phyloP scores from a whole-genome alignment of 2,113 vertebrate species.

The Plecotus auritus region DNA sequence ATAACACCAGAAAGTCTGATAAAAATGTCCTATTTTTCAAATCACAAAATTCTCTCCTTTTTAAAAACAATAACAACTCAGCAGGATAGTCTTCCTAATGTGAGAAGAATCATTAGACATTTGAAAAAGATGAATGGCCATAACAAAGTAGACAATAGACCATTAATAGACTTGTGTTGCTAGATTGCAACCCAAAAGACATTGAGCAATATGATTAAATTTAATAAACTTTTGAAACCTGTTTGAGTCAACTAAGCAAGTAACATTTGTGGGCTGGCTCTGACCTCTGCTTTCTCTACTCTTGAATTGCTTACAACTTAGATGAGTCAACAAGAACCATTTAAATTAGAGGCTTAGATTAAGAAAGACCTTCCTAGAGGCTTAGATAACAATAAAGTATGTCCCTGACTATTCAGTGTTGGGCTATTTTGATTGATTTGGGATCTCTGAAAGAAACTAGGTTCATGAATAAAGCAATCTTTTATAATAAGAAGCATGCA shows the following conservation, averaged over 20 bases:
- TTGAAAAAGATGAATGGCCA: neutral
- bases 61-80: neutral
- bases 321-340: neutral
- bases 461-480: neutral
- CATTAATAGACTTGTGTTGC: neutral
- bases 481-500: neutral
- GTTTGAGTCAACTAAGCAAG: neutral
- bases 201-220: neutral
- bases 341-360: too few relatives aligned
- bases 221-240: neutral
- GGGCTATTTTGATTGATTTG: neutral
- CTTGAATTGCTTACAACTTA: neutral
- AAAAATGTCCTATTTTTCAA: slow-evolving; percentile 68
- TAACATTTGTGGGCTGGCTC: neutral
- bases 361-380: neutral
- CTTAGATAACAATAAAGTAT: slow-evolving; percentile 25
- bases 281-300: neutral
- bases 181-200: neutral
- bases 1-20: slow-evolving; percentile 49
- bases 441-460: neutral
- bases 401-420: neutral
- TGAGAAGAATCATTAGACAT: neutral
- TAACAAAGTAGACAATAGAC: neutral
- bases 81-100: neutral
- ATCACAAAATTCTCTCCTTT: neutral